Conservation (phyloP, 2,888 invertebrate species). For the Eumerus sabulonum region DNA sequence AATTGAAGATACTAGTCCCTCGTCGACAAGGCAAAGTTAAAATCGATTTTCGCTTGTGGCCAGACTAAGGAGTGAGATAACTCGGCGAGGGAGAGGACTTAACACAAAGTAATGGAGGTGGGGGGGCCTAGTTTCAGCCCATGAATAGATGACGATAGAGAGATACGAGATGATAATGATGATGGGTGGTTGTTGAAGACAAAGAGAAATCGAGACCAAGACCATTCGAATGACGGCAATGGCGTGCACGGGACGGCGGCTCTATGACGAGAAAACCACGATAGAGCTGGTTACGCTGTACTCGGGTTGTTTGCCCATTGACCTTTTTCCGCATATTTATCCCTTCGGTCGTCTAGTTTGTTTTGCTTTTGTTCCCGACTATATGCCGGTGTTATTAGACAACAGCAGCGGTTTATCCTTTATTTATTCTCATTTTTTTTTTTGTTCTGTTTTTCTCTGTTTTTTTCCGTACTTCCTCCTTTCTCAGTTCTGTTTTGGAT, state of each 20-base stretch:
- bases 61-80: not conserved
- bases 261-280: conserved; percentile 13
- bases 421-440: conserved; percentile 7
- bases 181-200: conserved; percentile 1
- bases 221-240: conserved; percentile 2
- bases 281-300: conserved; percentile 25
- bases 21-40: conserved; percentile 7
- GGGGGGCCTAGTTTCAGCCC: conserved; percentile 41
- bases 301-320: conserved; percentile 44
- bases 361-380: conserved; percentile 45
- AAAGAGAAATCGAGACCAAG: not conserved
- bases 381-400: conserved; percentile 55
- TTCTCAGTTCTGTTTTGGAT: conserved; percentile 56
- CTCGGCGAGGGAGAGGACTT: too few relatives aligned
- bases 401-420: conserved; percentile 59
- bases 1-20: conserved; percentile 6
- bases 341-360: conserved; percentile 52
- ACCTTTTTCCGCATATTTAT: conserved; percentile 65
- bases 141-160: not conserved
- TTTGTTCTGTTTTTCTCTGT: conserved; percentile 55
- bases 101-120: conserved; percentile 35
- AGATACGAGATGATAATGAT: not conserved
- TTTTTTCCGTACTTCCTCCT: conserved; percentile 5
- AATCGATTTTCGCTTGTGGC: conserved; percentile 40
- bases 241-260: conserved; percentile 13